Evolutionary conservation across 2,888 invertebrate genomes (phyloP).

Genomic region (Xestia sexstrigata): DNA sequence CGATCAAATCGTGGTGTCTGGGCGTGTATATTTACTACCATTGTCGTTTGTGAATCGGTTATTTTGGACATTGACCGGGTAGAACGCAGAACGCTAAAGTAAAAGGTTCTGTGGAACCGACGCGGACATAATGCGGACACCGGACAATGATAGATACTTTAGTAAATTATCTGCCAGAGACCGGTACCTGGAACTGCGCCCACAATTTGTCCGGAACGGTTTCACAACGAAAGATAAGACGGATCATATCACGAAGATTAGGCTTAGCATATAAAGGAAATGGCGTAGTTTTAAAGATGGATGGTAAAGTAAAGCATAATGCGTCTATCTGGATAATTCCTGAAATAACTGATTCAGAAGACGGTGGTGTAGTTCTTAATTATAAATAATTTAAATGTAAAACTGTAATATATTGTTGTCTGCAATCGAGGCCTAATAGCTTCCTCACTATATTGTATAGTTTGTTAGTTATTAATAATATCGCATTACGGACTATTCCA

Average conservation of each 20-base stretch:
- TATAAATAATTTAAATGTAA: conserved; percentile 67
- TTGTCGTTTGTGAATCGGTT: conserved; percentile 49
- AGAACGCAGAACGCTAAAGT: conserved; percentile 24
- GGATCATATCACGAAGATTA: conserved; percentile 53
- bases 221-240: background rate
- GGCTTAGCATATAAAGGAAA: conserved; percentile 26
- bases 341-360: conserved; percentile 51
- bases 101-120: background rate
- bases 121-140: background rate
- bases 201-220: background rate
- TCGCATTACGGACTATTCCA: conserved; percentile 26
- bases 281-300: conserved; percentile 17
- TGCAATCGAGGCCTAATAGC: conserved; percentile 80
- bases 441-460: conserved; percentile 73
- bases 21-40: conserved; percentile 62
- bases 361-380: conserved; percentile 55
- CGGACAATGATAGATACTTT: background rate
- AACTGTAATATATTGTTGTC: conserved; percentile 79
- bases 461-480: conserved; percentile 67
- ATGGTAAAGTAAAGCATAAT: conserved; percentile 1
- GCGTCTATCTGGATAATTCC: conserved; percentile 17
- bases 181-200: background rate
- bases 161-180: background rate
- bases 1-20: conserved; percentile 58
- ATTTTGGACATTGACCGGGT: conserved; percentile 40